These are phyloP conservation scores for Heliangelus exortis DNA, from an alignment of 2,797 vertebrate genomes.

Conservation along the genomic window DNA sequence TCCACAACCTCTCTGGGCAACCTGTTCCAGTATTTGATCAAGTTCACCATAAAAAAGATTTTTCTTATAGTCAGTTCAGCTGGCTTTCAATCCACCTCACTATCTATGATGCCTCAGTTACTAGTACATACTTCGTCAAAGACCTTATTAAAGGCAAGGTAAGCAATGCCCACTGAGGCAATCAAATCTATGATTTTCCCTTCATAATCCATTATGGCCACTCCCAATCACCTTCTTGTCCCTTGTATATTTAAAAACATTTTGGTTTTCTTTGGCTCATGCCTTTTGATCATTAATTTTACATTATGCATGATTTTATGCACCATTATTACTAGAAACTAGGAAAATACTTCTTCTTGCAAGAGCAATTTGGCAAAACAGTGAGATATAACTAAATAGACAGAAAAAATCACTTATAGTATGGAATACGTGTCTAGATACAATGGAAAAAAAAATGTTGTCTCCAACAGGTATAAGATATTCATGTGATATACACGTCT, in stretches of 20 bases:
- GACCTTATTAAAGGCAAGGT: not conserved
- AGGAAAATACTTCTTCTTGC: not conserved
- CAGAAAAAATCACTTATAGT: not conserved
- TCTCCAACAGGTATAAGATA: not conserved
- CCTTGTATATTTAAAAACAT: not conserved
- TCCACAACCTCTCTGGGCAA: not conserved
- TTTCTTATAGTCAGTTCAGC: not conserved
- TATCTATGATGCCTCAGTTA: not conserved
- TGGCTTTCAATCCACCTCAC: not conserved
- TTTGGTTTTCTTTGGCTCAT: not conserved
- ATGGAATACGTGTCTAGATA: not conserved
- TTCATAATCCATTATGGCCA: not conserved
- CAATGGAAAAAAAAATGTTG: not conserved
- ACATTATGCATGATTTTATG: not conserved
- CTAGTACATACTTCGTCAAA: not conserved
- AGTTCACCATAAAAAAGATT: not conserved
- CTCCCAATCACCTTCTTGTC: not conserved
- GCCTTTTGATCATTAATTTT: not conserved
- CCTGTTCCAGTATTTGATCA: not conserved
- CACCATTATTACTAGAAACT: not conserved
- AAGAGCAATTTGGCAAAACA: not conserved
- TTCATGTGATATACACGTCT: fast-evolving
- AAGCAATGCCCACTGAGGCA: not conserved
- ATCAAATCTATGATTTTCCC: not conserved
- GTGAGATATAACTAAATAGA: not conserved